Evolutionary conservation across 2,888 invertebrate species (phyloP).

Genomic region (Pterostichus madidus): DNA sequence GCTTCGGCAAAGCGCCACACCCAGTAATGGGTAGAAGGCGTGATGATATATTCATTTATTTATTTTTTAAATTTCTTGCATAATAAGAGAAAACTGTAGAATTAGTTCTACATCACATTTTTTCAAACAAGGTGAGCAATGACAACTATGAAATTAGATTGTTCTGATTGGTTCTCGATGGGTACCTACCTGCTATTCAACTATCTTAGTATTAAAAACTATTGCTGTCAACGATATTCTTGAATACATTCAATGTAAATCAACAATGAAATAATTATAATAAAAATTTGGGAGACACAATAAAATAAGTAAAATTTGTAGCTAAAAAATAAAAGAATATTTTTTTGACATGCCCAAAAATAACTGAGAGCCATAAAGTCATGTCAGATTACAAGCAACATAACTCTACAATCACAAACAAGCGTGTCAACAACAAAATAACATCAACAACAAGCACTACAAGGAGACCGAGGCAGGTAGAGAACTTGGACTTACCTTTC

Average conservation of each 20-base stretch:
- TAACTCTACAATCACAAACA: constrained; percentile 14
- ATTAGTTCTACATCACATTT: no score
- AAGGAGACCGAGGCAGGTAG: not conserved
- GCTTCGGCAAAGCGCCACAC: no score
- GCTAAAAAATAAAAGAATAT: not conserved
- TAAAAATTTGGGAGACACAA: not conserved
- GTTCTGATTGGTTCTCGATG: no score
- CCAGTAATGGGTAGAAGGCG: no score
- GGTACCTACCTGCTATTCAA: no score
- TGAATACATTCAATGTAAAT: not conserved
- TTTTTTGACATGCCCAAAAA: constrained; percentile 20
- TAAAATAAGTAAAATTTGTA: constrained; percentile 1
- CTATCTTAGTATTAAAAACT: no score
- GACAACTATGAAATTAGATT: no score
- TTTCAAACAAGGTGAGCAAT: no score
- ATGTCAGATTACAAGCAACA: constrained; percentile 27
- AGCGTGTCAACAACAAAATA: constrained; percentile 26
- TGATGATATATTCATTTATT: no score
- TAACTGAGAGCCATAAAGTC: constrained; percentile 32
- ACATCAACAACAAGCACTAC: not conserved
- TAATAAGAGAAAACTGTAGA: no score
- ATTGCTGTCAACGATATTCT: no score
- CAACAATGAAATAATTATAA: not conserved
- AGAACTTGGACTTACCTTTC: constrained; percentile 46
- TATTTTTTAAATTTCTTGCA: no score